Evolutionary conservation across 2,797 vertebrate genomes (phyloP).

Genomic region (Craterocephalus amniculus): DNA sequence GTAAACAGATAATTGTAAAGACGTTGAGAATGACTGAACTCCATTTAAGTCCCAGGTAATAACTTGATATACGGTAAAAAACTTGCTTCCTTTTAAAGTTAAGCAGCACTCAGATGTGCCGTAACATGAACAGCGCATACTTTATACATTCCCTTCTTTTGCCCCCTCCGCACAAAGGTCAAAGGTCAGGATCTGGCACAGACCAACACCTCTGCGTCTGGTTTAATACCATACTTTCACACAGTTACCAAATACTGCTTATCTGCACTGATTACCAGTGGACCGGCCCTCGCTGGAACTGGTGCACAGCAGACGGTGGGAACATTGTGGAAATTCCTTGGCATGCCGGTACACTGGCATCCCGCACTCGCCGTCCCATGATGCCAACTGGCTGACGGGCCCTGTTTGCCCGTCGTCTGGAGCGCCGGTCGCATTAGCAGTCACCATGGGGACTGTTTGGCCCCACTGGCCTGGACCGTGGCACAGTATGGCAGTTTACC

Average conservation of each 20-base stretch:
- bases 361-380: conserved; percentile 13
- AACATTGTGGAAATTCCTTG: conserved; percentile 65
- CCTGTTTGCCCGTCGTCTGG: conserved; percentile 58
- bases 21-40: too few relatives aligned
- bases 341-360: conserved; percentile 43
- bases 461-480: conserved; percentile 47
- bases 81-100: too few relatives aligned
- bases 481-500: conserved; percentile 48
- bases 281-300: neutral
- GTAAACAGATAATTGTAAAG: too few relatives aligned
- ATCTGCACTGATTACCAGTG: neutral
- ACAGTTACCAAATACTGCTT: neutral
- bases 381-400: conserved; percentile 58
- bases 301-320: conserved; percentile 46
- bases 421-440: conserved; percentile 47
- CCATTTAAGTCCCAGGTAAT: too few relatives aligned
- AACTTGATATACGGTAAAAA: too few relatives aligned
- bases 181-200: conserved; percentile 12
- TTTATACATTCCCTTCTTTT: neutral
- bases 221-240: neutral
- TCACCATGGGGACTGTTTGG: conserved; percentile 64
- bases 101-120: too few relatives aligned
- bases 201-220: neutral
- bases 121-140: too few relatives aligned
- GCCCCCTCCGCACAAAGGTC: conserved; percentile 19